Evolutionary conservation across 2,797 vertebrate species (phyloP).

Genomic region (Choloepus didactylus): DNA sequence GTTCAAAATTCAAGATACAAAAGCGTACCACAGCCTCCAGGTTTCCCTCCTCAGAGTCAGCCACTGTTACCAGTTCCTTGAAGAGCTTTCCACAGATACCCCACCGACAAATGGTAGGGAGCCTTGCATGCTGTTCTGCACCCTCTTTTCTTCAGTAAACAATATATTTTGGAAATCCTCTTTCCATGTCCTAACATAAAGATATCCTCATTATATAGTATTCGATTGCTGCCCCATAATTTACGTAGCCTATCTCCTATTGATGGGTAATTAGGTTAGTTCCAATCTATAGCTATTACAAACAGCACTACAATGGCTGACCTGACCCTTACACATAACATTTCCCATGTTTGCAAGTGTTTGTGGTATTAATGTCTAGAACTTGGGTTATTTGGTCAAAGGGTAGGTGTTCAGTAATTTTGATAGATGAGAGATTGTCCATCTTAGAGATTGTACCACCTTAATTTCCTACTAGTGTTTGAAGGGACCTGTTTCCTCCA

Average conservation of each 20-base stretch:
- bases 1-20: conserved; percentile 21
- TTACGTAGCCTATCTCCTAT: not conserved
- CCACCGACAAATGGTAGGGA: not conserved
- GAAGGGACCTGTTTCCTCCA: not conserved
- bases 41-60: not conserved
- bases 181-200: not conserved
- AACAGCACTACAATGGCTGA: not conserved
- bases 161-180: not conserved
- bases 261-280: not conserved
- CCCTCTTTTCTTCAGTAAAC: not conserved
- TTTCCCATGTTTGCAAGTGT: not conserved
- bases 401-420: not conserved
- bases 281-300: not conserved
- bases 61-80: not conserved
- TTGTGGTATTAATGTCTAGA: not conserved
- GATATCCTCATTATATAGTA: not conserved
- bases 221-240: not conserved
- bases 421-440: not conserved
- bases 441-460: not conserved
- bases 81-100: not conserved
- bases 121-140: not conserved
- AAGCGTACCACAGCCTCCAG: not conserved
- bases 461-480: not conserved
- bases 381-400: not conserved
- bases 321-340: not conserved